Evolutionary conservation across 1,140 invertebrate species (phyloP), one percentile per base, ranked within the genome.

Genomic region (Littorina saxatilis): DNA sequence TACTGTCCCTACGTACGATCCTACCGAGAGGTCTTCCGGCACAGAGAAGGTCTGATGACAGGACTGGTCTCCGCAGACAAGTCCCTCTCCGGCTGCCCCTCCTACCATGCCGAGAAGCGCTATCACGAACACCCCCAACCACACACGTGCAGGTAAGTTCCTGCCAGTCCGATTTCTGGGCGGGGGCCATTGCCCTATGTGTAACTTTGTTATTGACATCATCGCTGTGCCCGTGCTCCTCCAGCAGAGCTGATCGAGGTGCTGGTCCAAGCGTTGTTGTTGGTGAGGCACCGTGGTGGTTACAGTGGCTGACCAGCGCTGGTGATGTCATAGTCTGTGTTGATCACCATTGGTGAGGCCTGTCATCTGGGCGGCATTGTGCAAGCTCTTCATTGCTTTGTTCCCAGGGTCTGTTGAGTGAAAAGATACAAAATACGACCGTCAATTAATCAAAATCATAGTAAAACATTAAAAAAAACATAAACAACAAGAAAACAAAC

Each of bases 31-130:
- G 17, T 76, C 66, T n/a, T 82, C 81, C 35, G 55, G 39, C 1
- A 82, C 63, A 7, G 43, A 17, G 39, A 82, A 82, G 11, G 32
- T n/a, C 52, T 77, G 52, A 20, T 11, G 77, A 39, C 63, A 82
- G 17, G 15, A 39, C 20, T 35, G 37, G 27, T 72, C 5, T 23
- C 39, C 32, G 35, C 66, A 58, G 17, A 43, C 68, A 15, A 70
- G 29, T 40, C 27, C 52, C 0, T 0, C 1, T 2, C 63, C 40
- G n/a, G 27, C 17, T 20, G 35, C 76, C 29, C 17, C 76, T 43
- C 17, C 2, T 4, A 29, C 58, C 2, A 29, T 13, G 0, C 20
- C 17, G 0, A n/a, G 37, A 4, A 73, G 20, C 13, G 40, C 11
- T 23, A 73, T 1, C 13, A 43, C 70, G 20, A 73, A 23, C 35